Conservation (phyloP, 2,888 invertebrate species). For the Cryptocheilus praepositus region DNA sequence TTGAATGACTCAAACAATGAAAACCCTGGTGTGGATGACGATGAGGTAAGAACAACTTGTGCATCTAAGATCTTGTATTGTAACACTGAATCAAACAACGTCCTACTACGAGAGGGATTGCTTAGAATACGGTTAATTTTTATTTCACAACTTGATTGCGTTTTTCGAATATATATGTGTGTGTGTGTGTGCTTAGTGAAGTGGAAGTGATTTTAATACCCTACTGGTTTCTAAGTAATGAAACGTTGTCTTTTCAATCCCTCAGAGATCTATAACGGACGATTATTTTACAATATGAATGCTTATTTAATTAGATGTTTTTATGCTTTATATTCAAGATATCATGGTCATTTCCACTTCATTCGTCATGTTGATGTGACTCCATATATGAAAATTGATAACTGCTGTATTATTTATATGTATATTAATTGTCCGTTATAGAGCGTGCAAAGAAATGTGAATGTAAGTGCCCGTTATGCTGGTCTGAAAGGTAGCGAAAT, state of each 20-base stretch:
- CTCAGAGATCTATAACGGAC: conserved; percentile 72
- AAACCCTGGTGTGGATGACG: conserved; percentile 83
- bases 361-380: conserved; percentile 45
- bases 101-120: too few relatives aligned
- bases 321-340: conserved; percentile 17
- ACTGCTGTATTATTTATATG: conserved; percentile 19
- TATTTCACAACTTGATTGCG: neutral
- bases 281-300: conserved; percentile 39
- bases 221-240: conserved; percentile 32
- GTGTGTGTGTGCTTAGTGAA: conserved; percentile 60
- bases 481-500: conserved; percentile 95
- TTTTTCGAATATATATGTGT: conserved; percentile 24
- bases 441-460: conserved; percentile 79
- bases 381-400: neutral
- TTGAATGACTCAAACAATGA: conserved; percentile 85
- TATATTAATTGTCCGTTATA: conserved; percentile 74
- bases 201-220: conserved; percentile 69
- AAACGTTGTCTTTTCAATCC: conserved; percentile 60
- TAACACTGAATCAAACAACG: neutral
- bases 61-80: neutral
- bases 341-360: conserved; percentile 72
- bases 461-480: conserved; percentile 85
- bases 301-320: conserved; percentile 28
- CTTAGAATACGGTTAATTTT: too few relatives aligned
- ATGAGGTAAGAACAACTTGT: conserved; percentile 79